Evolutionary conservation across 2,797 vertebrate genomes (phyloP), one percentile per base, ranked within the genome.

Genomic region (Sylvilagus floridanus): DNA sequence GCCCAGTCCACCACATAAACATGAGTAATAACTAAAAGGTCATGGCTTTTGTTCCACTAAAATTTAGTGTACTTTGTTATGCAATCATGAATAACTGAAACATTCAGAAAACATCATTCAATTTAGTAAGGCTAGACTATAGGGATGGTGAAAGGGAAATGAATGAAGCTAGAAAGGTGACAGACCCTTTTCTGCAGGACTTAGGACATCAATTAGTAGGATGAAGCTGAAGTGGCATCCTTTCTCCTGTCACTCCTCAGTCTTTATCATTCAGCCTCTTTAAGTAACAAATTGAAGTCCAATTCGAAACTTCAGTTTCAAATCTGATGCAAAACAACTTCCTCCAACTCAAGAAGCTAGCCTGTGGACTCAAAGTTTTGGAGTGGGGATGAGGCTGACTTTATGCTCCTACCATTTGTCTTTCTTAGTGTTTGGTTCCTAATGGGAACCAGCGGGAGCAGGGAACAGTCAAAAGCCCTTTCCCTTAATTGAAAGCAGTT

Each of bases 161-260:
- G 47, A 37, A 72, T 11, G 1, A 7, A 77, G 57, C 54, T 19
- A 12, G 26, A 63, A 75, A 76, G 6, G 13, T 8, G 50, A 72
- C 24, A 32, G 32, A 52, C 28, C 60, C 50, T 28, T 22, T 24
- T 50, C 9, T 35, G 52, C 28, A 62, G 75, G 35, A 26, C 50
- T 1, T 4, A 37, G 62, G 1, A 1, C 28, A 10, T 16, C 2
- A 19, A 50, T 17, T 4, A 62, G n/a, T 2, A 28, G 57, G 10
- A 28, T 8, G 30, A 79, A 62, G n/a, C 68, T 32, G 54, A n/a
- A 21, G 14, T 26, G 22, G 14, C 2, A 57, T 7, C 10, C 2
- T 47, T 32, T 35, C 62, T 32, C 10, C 6, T 16, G 63, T 11
- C 69, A 30, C 30, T 16, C 35, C 14, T 26, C 42, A 14, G 22